Base-by-base conservation (phyloP, 2,113 vertebrate genomes). In the Nansenia antarctica region DNA sequence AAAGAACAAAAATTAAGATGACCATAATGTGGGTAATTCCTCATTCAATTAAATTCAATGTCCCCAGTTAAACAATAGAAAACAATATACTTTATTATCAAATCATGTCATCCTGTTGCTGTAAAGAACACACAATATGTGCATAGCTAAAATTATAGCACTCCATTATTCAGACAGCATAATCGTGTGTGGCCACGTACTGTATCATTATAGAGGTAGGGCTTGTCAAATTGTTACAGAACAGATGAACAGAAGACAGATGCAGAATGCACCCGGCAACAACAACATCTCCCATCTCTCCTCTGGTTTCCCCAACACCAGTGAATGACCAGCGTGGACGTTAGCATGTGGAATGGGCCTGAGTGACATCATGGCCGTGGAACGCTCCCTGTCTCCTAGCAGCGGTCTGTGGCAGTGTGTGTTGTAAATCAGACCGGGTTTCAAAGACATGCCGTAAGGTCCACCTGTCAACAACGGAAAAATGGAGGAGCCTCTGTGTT, bases 381-480 rank as follows among this genome's bases (percentile, higher is more conserved):
- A 74, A 72, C 64, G 32, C 58, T 70, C 32, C 30, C 12, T 22
- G 65, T 29, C 63, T 73, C 62, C 49, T 35, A 58, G 53, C 68
- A 45, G 30, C 15, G 49, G 49, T 47, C 14, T 9, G 31, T 37
- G n/a, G 20, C 12, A 11, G 1, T 22, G 4, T 20, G 20, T 57
- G 60, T 45, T 68, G 67, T 67, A 71, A 77, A 81, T 71, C 67
- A 70, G 69, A 22, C 64, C 34, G 57, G 52, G 60, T 73, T 77
- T 77, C 71, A 71, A 74, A 77, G 74, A 34, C 12, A 55, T 52
- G 66, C 67, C 45, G 14, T 0, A 26, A 61, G 62, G 55, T 69
- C 52, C 73, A 80, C 73, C 73, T 80, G 78, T 80, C 73, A 72
- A 31, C 22, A 3, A 47, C 14, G 12, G 29, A 55, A 31, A 26